Conservation (phyloP, 2,797 vertebrate species). For the Schizopygopsis pylzovi region DNA sequence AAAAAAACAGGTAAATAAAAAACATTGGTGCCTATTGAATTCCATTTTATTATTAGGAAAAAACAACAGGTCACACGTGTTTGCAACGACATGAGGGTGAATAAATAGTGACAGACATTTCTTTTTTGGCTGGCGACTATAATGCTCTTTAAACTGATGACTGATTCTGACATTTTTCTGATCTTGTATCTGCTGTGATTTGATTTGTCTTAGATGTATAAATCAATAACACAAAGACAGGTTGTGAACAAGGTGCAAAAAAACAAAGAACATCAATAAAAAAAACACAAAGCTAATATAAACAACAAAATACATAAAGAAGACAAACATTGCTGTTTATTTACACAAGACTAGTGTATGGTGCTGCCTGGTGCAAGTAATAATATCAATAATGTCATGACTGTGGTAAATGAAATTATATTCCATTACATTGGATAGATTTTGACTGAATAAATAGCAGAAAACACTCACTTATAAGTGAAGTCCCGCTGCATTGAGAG, state of each 20-base stretch:
- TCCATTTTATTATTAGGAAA: not conserved
- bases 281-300: not conserved
- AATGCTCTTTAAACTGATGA: not conserved
- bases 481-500: not conserved
- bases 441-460: not conserved
- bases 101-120: too few species aligned
- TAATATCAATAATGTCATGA: conserved; percentile 2
- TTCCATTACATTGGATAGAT: not conserved
- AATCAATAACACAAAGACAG: not conserved
- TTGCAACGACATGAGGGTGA: not conserved
- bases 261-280: not conserved
- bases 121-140: not conserved
- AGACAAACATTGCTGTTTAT: not conserved
- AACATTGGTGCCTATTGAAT: not conserved
- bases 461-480: not conserved
- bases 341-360: not conserved
- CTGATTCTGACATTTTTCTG: not conserved
- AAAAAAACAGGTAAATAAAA: not conserved
- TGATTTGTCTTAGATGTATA: not conserved
- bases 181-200: not conserved
- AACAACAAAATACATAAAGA: not conserved
- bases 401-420: not conserved
- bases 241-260: not conserved
- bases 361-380: not conserved
- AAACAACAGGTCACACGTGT: not conserved